These are phyloP conservation scores for Corythornis leucogaster DNA, from an alignment of 2,797 vertebrate species.

Conservation along the genomic window DNA sequence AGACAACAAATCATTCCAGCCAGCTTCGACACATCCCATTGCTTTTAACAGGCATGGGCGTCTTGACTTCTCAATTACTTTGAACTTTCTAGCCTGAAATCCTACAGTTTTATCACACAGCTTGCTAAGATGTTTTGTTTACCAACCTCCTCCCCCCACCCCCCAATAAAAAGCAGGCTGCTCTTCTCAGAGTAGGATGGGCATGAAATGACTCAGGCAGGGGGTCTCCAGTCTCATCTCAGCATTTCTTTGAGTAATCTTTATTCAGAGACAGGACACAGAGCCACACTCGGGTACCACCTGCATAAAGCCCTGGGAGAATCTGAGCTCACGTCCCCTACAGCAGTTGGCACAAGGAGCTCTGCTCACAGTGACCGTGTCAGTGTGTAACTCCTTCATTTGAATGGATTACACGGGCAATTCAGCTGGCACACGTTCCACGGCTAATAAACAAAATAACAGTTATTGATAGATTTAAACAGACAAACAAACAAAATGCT, in stretches of 20 bases:
- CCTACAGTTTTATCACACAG: background rate
- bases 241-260: background rate
- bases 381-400: background rate
- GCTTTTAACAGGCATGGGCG: background rate
- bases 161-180: background rate
- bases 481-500: background rate
- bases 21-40: rapidly evolving
- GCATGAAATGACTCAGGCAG: background rate
- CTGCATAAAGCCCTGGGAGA: background rate
- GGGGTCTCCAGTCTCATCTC: background rate
- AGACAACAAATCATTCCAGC: background rate
- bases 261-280: background rate
- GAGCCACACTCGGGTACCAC: background rate
- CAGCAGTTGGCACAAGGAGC: background rate
- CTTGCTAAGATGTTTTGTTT: background rate
- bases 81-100: background rate
- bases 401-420: background rate
- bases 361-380: background rate
- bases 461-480: conserved; percentile 28
- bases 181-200: background rate
- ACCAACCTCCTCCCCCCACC: background rate
- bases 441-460: conserved; percentile 36
- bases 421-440: background rate
- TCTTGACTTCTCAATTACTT: background rate
- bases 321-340: background rate